Evolutionary conservation across 2,113 vertebrate genomes (phyloP), one percentile per base, ranked within the genome.

Genomic region (Nycticebus coucang): DNA sequence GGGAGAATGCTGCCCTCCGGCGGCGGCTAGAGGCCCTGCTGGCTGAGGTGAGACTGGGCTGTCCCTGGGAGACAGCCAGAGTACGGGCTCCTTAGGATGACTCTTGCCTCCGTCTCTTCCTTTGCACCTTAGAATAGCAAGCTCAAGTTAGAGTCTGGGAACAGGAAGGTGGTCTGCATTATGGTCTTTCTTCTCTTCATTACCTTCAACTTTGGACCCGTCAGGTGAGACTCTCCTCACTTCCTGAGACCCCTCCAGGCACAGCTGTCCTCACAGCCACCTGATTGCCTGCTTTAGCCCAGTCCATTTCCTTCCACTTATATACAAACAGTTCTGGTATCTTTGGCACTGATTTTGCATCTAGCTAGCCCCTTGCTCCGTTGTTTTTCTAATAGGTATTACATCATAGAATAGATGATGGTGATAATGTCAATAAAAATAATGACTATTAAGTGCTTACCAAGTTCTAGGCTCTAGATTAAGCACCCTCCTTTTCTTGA

Each of bases 141-240:
- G 97, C 97, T 98, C 97, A 98, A 96, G 83, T 72, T 99, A 53
- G 97, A 98, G 13, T 98, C 98, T 1, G 98, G 97, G 30, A 99
- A 99, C 98, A 98, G 99, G 96, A 98, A 99, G 92, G 99, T 99
- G 1, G 98, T 99, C 82, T 99, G 99, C 37, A 98, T 99, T 97
- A 99, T 99, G 99, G 99, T 98, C 24, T 95, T 99, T 50, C 98
- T 99, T 68, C 98, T 99, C 45, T 99, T 99, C 97, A 98, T 99
- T 91, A 99, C 99, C 89, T 99, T 99, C 98, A 99, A 98, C 98
- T 99, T 99, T 15, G 99, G 99, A 57, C 99, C 99, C 0, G 98
- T 99, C 97, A 99, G 99, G 99, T 99, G 98, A 97, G 97, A 37
- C 3, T 8, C 53, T 55, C n/a, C 7, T 24, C 19, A 5, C n/a